Conservation (phyloP, 2,113 vertebrate species). For the Pedetes capensis region DNA sequence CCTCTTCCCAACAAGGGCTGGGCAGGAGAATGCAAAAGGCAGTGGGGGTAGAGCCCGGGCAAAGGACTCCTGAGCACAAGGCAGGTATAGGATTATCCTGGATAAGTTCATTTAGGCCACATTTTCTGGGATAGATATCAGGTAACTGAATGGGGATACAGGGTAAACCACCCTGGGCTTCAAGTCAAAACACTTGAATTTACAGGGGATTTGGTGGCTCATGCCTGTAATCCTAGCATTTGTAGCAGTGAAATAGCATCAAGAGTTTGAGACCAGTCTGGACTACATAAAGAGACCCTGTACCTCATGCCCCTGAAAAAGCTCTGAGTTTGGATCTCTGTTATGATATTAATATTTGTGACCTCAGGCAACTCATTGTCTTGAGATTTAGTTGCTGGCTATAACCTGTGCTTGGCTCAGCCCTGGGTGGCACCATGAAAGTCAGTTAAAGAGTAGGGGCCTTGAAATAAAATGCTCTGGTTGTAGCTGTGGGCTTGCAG, state of each 20-base stretch:
- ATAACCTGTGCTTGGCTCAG: background rate
- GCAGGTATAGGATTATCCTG: background rate
- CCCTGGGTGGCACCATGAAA: no score
- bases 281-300: background rate
- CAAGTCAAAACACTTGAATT: background rate
- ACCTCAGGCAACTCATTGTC: background rate
- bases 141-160: background rate
- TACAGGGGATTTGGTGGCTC: background rate
- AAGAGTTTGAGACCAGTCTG: background rate
- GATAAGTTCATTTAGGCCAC: background rate
- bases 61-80: background rate
- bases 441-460: background rate
- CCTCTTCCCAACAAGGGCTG: background rate
- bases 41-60: background rate
- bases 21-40: background rate
- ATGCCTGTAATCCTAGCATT: background rate
- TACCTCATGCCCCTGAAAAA: background rate
- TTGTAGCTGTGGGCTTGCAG: background rate
- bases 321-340: background rate
- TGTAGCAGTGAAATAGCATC: background rate
- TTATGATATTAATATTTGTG: background rate
- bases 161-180: background rate
- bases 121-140: background rate
- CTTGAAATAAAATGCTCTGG: background rate
- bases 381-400: background rate